Conservation (phyloP, 2,888 invertebrate species). For the Pandemis corylana region DNA sequence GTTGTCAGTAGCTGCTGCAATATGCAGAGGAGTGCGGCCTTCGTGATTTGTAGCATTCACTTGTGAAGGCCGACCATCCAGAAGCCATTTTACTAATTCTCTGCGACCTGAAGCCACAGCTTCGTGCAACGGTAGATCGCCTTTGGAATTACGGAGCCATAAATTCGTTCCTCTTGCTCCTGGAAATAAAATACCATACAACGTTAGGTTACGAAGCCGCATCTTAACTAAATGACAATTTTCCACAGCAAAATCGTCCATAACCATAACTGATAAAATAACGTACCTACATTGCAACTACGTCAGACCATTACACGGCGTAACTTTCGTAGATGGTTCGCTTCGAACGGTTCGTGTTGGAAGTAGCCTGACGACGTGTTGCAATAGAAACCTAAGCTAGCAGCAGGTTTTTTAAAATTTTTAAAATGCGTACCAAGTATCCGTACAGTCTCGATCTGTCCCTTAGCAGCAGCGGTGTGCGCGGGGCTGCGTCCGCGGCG, state of each 20-base stretch:
- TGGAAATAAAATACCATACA: conserved; percentile 47
- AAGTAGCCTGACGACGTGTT: no score
- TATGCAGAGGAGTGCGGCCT: conserved; percentile 96
- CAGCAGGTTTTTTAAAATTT: background rate
- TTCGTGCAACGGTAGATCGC: conserved; percentile 98
- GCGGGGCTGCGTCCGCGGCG: conserved; percentile 96
- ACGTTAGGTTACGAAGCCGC: no score
- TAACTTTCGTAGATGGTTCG: no score
- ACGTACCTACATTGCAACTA: no score
- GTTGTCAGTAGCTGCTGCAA: conserved; percentile 97
- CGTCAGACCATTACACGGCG: no score
- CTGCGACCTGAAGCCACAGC: conserved; percentile 96
- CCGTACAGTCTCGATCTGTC: conserved; percentile 95
- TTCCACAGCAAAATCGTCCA: no score
- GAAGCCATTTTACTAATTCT: conserved; percentile 94
- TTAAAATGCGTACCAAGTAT: conserved; percentile 81
- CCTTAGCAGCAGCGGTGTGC: conserved; percentile 98
- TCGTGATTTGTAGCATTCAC: conserved; percentile 96
- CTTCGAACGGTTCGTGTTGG: no score
- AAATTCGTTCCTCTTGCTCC: conserved; percentile 91
- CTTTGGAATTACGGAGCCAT: conserved; percentile 96
- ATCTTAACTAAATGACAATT: no score
- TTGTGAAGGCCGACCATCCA: conserved; percentile 92
- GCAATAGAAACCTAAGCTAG: no score
- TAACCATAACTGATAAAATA: no score